Conservation (phyloP, 1,140 invertebrate species). For the Saccostrea echinata region DNA sequence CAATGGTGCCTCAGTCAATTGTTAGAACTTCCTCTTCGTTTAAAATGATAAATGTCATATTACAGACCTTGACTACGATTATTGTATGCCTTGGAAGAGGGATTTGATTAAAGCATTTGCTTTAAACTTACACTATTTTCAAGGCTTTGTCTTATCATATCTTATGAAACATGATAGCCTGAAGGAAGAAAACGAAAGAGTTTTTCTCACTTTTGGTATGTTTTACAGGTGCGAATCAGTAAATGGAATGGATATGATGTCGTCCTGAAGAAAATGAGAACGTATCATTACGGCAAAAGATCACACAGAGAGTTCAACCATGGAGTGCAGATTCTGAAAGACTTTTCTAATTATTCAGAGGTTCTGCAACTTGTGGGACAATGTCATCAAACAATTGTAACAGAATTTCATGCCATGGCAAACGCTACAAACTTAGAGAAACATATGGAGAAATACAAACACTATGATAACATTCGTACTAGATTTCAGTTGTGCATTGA, state of each 20-base stretch:
- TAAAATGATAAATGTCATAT: too few species aligned
- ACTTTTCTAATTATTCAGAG: not conserved
- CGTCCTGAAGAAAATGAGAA: not conserved
- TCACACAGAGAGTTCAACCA: not conserved
- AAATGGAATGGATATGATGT: slow-evolving; percentile 3
- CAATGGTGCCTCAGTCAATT: too few species aligned
- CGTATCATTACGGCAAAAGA: not conserved
- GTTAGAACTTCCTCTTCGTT: too few species aligned
- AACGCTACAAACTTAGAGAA: not conserved
- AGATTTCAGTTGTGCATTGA: slow-evolving; percentile 14
- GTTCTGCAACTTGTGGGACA: not conserved
- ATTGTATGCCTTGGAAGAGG: too few species aligned
- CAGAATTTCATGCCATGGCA: not conserved
- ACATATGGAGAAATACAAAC: not conserved
- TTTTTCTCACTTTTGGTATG: not conserved
- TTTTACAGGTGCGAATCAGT: not conserved
- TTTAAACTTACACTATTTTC: not conserved
- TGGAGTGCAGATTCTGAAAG: not conserved
- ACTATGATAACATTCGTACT: not conserved
- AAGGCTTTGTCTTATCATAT: not conserved
- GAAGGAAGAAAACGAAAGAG: not conserved
- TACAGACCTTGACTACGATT: too few species aligned
- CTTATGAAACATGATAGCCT: not conserved
- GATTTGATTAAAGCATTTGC: too few species aligned
- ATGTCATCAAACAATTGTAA: not conserved